These are phyloP conservation scores for Hestina assimilis DNA, from an alignment of 1,140 invertebrate species.

Conservation along the genomic window DNA sequence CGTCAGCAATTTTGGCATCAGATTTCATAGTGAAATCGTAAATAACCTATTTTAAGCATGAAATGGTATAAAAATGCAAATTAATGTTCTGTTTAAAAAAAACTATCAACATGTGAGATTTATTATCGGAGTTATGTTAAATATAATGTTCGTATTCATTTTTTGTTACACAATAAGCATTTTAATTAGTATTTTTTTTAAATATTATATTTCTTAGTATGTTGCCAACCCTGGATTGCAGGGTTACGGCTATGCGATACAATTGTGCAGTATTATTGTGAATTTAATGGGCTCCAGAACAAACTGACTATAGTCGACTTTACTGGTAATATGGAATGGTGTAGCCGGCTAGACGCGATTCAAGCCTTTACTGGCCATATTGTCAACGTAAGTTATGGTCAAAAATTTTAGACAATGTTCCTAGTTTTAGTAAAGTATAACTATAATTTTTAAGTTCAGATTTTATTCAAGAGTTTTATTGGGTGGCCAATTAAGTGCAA, in stretches of 20 bases:
- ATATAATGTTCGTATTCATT: neutral
- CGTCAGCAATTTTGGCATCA: slow-evolving; percentile 25
- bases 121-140: slow-evolving; percentile 18
- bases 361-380: neutral
- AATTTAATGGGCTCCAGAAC: slow-evolving; percentile 49
- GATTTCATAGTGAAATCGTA: slow-evolving; percentile 23
- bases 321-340: neutral
- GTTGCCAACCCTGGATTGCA: neutral
- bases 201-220: neutral
- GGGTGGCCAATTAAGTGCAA: no score
- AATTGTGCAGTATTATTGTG: slow-evolving; percentile 50
- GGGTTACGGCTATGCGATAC: slow-evolving; percentile 16
- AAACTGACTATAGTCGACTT: slow-evolving; percentile 15
- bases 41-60: slow-evolving; percentile 10
- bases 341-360: slow-evolving; percentile 1
- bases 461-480: no score
- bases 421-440: neutral
- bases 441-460: no score
- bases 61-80: slow-evolving; percentile 28
- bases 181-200: neutral
- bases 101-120: slow-evolving; percentile 4
- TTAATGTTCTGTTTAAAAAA: slow-evolving; percentile 16
- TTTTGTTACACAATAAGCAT: neutral
- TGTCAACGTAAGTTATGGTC: slow-evolving; percentile 11
- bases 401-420: neutral